Evolutionary conservation across 2,797 vertebrate species (phyloP), one percentile per base, ranked within the genome.

Genomic region (Cynodonichthys magdalenae): DNA sequence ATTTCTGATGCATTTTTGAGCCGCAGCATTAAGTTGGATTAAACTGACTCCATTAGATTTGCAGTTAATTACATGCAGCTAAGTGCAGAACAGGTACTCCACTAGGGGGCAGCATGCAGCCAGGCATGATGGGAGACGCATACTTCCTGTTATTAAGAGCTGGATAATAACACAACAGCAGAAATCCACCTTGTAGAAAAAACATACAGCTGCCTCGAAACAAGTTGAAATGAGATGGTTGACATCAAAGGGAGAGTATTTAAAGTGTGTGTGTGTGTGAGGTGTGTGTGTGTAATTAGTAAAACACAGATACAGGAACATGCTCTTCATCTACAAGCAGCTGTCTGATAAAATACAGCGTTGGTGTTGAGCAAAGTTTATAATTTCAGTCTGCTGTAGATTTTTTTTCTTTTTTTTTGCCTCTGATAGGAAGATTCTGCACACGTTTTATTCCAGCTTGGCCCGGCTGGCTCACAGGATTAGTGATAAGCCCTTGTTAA

Each of bases 31-130:
- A 17, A 6, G 10, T 36, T 53, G 53, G 2, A 48, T 60, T 12
- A 50, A 63, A 2, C 6, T n/a, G 27, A 6, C 39, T 34, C 17
- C 7, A 46, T 69, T 4, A 27, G 10, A 56, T 39, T 20, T 44
- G 18, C 62, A 59, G n/a, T n/a, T n/a, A n/a, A n/a, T n/a, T n/a
- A n/a, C 55, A 27, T 36, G 19, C 31, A 18, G 27, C 29, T 14
- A 3, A 59, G 34, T 0, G 18, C 50, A 49, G 61, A 4, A 15
- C 19, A 0, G 1, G 5, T 0, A 2, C 3, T 19, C 72, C 92
- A 82, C 77, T 55, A 85, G 91, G 71, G 86, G 89, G 64, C 88
- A 90, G 73, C 88, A 47, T 87, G 64, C 62, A 53, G 70, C 54
- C 79, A 20, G 48, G 1, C 46, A 63, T 15, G 48, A n/a, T 1